Evolutionary conservation across 2,113 vertebrate genomes (phyloP), one percentile per base, ranked within the genome.

Genomic region (Sitta europaea): DNA sequence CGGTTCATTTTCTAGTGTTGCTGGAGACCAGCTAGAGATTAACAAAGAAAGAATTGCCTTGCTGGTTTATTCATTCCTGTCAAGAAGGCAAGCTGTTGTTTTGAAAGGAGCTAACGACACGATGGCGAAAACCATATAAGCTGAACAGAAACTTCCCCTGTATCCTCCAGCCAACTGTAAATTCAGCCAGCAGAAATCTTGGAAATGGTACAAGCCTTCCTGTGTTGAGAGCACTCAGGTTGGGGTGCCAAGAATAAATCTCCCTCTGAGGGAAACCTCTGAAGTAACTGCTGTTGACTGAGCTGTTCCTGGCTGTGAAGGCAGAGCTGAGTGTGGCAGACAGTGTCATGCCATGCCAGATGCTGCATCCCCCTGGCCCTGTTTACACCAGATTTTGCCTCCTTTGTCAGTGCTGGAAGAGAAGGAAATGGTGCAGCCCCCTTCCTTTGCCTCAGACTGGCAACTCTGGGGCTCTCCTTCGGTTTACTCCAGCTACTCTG

Each of bases 71-170:
- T 85, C 82, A 0, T 92, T 96, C 87, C 88, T 97, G 94, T 96
- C 93, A 97, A 90, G 88, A 91, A 95, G 76, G 74, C 94, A 97
- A 96, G 90, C 93, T 96, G 88, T 96, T 97, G 91, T 95, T 97
- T 96, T 95, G 92, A 95, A 95, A 94, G 75, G 86, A 95, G 77
- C 83, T 91, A 97, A 86, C 3, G 43, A 77, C 88, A 94, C 24
- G 33, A 97, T 86, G 88, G 71, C 2, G 7, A 95, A 94, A 94
- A 92, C 95, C 95, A 84, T 94, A 92, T 91, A 97, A 97, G 92
- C 90, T 81, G 93, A 96, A 95, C 88, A 96, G 93, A 96, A 97
- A 95, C 83, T 86, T 88, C 65, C 78, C 88, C 88, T 95, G 57
- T 77, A 61, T 96, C 86, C 82, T 95, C 63, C 78, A 97, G 93